These are phyloP conservation scores for Rotaria socialis DNA, from an alignment of 2,888 invertebrate genomes.

Conservation along the genomic window DNA sequence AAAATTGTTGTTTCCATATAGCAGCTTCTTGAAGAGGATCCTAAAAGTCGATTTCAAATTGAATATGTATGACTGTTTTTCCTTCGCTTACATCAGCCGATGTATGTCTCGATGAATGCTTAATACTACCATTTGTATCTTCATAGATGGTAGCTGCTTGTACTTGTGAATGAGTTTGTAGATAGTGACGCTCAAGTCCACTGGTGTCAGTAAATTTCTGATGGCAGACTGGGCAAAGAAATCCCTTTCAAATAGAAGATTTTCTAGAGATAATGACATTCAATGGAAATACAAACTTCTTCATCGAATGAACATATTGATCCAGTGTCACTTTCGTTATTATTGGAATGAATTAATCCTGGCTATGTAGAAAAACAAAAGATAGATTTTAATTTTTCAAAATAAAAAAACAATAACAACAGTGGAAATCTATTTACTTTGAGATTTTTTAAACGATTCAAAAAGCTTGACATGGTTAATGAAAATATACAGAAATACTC, in stretches of 20 bases:
- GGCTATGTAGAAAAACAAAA: not conserved
- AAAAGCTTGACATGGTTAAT: not conserved
- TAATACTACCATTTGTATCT: not conserved
- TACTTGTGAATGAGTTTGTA: not conserved
- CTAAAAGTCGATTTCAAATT: not conserved
- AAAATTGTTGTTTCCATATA: slow-evolving; percentile 57
- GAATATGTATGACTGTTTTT: not conserved
- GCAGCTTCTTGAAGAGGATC: slow-evolving; percentile 53
- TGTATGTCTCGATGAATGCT: not conserved
- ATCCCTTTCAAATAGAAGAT: not conserved
- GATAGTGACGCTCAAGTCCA: not conserved
- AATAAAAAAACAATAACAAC: no score
- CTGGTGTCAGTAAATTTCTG: not conserved
- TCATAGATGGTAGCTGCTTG: not conserved
- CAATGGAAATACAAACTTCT: not conserved
- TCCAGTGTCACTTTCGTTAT: not conserved
- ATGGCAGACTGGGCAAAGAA: slow-evolving; percentile 18
- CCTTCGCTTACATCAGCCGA: not conserved
- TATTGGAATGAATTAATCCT: not conserved
- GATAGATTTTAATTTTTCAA: not conserved
- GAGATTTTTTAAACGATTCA: not conserved
- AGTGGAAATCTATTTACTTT: not conserved
- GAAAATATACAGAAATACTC: not conserved
- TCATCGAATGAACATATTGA: slow-evolving; percentile 25
- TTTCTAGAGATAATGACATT: not conserved